Evolutionary conservation across 1,140 invertebrate species (phyloP).

Genomic region (Euwallacea similis): DNA sequence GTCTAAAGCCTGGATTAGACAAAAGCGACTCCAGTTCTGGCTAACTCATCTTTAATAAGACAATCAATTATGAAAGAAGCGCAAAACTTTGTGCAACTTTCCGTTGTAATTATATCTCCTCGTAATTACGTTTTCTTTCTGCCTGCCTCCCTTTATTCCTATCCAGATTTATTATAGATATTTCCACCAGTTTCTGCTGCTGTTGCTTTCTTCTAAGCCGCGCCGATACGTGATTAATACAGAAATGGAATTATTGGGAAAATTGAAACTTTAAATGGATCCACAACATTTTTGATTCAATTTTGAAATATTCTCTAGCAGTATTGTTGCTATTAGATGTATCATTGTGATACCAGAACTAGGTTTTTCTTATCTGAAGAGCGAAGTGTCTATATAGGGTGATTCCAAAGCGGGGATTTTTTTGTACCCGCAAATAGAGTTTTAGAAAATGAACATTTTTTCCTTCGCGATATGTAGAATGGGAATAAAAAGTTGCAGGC

Average conservation of each 20-base stretch:
- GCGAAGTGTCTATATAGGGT: too few species aligned
- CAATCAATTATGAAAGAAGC: constrained; percentile 54
- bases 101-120: constrained; percentile 53
- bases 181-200: constrained; percentile 38
- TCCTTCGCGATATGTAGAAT: too few species aligned
- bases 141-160: constrained; percentile 44
- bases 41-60: constrained; percentile 56
- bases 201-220: constrained; percentile 22
- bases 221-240: constrained; percentile 33
- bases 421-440: too few species aligned
- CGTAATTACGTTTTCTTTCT: constrained; percentile 49
- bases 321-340: too few species aligned
- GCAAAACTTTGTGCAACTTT: constrained; percentile 53
- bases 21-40: constrained; percentile 45
- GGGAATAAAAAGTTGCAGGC: neutral
- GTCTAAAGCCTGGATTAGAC: constrained; percentile 41
- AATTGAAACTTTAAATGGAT: constrained; percentile 14
- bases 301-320: too few species aligned
- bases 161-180: constrained; percentile 46
- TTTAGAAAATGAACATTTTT: too few species aligned
- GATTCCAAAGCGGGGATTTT: too few species aligned
- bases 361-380: too few species aligned
- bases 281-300: neutral
- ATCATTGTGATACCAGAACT: too few species aligned
- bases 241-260: constrained; percentile 11